Evolutionary conservation across 2,888 invertebrate species (phyloP).

Genomic region (Andrena minutula): DNA sequence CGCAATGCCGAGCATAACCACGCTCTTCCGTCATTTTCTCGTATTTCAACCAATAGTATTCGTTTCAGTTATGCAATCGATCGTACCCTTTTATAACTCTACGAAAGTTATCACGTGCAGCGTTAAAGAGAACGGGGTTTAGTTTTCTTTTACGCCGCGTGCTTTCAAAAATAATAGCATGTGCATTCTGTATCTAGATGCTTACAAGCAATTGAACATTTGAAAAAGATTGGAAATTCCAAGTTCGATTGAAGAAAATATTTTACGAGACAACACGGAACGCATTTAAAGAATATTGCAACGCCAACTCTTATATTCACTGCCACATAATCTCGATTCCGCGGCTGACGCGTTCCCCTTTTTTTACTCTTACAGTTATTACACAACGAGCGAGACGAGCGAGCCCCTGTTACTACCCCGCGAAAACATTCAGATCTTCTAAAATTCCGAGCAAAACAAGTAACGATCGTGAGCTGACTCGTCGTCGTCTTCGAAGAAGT

Average conservation of each 20-base stretch:
- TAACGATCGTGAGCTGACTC: background rate
- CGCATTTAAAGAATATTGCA: background rate
- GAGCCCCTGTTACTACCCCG: background rate
- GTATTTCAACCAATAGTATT: constrained; percentile 23
- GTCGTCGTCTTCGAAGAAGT: background rate
- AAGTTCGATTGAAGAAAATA: background rate
- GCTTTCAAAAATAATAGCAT: too few relatives aligned
- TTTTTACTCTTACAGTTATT: constrained; percentile 9
- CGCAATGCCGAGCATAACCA: constrained; percentile 31
- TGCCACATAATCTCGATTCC: constrained; percentile 10
- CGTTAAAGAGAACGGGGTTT: too few relatives aligned
- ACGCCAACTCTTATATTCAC: constrained; percentile 6
- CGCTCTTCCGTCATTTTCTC: constrained; percentile 29
- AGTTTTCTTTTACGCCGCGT: too few relatives aligned
- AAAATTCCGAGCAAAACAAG: background rate
- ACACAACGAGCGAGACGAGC: constrained; percentile 5
- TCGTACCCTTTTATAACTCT: background rate
- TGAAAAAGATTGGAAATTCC: background rate
- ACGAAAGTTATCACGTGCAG: background rate
- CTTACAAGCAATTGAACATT: background rate
- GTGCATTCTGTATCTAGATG: too few relatives aligned
- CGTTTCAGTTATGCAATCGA: background rate
- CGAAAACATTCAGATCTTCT: constrained; percentile 9
- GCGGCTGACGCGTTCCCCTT: background rate
- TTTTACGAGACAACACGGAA: background rate